Evolutionary conservation across 2,888 invertebrate species (phyloP).

Genomic region (Rhagium mordax): DNA sequence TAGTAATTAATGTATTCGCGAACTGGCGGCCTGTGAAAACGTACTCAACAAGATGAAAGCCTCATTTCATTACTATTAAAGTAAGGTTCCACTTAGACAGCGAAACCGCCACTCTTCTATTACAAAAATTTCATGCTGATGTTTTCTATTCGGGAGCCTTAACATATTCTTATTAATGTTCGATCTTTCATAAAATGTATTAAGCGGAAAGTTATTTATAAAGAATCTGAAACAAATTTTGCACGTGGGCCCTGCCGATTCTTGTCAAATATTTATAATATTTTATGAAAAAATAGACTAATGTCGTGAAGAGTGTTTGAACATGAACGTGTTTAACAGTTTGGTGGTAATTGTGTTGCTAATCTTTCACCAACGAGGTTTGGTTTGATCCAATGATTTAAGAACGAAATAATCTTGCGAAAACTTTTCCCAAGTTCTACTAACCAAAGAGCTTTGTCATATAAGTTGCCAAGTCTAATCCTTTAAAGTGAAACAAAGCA

Average conservation of each 20-base stretch:
- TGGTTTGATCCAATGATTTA: too few species aligned
- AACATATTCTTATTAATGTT: neutral
- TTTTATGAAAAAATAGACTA: too few species aligned
- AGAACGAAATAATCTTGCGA: too few species aligned
- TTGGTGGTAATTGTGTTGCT: too few species aligned
- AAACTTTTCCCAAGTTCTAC: too few species aligned
- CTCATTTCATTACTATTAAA: constrained; percentile 31
- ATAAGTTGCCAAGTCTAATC: too few species aligned
- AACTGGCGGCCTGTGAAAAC: constrained; percentile 65
- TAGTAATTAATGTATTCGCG: constrained; percentile 67
- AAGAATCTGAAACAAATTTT: neutral
- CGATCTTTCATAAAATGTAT: neutral
- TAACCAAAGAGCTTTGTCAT: too few species aligned
- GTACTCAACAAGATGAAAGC: constrained; percentile 56
- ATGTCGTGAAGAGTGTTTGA: too few species aligned
- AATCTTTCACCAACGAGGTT: too few species aligned
- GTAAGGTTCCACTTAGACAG: constrained; percentile 28
- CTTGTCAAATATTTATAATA: too few species aligned
- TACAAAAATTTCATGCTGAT: constrained; percentile 20
- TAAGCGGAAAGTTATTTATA: neutral
- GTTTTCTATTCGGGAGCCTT: neutral
- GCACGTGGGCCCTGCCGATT: neutral
- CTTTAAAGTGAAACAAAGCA: too few species aligned
- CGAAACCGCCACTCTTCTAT: neutral
- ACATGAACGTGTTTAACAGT: too few species aligned